Percentiles rank a stretch among this genome's conserved stretches.
Conservation (phyloP, 2,113 vertebrate species). For the Damaliscus lunatus region DNA sequence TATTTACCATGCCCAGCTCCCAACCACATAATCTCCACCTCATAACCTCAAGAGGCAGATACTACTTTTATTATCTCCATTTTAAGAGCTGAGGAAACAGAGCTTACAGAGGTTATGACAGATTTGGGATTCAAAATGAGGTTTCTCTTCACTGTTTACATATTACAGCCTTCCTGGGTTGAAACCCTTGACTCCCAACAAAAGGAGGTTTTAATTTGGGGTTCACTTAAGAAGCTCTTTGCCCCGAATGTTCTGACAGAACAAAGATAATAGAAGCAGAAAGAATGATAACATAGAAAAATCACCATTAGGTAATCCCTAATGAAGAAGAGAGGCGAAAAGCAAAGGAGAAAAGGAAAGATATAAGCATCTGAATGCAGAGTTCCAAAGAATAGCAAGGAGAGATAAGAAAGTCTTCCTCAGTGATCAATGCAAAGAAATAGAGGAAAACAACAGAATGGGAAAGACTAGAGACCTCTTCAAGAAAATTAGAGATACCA, state of each 20-base stretch:
- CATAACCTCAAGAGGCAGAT: neutral
- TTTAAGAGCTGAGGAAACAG: neutral
- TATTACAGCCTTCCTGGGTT: neutral
- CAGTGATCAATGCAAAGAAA: too few species aligned
- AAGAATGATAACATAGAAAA: slow-evolving; percentile 17
- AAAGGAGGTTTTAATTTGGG: neutral
- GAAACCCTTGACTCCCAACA: neutral
- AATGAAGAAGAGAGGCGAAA: too few species aligned
- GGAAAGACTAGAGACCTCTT: too few species aligned
- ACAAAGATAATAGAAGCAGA: neutral
- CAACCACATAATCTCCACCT: neutral
- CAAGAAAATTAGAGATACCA: too few species aligned
- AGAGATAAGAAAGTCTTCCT: too few species aligned
- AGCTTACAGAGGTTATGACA: neutral
- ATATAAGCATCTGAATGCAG: too few species aligned
- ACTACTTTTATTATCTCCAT: neutral
- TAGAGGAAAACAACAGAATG: too few species aligned
- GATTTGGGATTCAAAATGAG: neutral
- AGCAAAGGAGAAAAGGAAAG: too few species aligned
- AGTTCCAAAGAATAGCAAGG: too few species aligned
- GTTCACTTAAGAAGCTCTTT: neutral
- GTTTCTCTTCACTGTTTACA: neutral
- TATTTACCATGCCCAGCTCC: neutral
- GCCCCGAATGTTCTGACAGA: neutral
- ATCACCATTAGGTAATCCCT: neutral